A percentile compares a stretch with the other conserved stretches of the same genome.
These are phyloP conservation scores for Spatulosminthurus flaviceps DNA, from an alignment of 2,888 invertebrate genomes.

Conservation along the genomic window DNA sequence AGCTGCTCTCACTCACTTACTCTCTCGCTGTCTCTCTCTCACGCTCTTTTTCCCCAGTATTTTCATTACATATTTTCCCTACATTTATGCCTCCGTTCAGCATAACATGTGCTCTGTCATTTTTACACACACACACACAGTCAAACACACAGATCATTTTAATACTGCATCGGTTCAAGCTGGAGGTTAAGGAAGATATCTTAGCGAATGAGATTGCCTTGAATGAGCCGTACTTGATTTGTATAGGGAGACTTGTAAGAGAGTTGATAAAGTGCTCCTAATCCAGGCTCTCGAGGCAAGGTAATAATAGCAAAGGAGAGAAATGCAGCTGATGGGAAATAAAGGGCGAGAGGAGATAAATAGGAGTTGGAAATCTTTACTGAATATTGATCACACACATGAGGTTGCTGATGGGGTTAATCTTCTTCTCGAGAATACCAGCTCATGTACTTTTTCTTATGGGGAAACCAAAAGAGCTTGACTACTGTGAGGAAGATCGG, in stretches of 20 bases:
- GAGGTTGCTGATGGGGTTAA: slow-evolving; percentile 36
- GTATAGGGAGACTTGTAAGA: too few relatives aligned
- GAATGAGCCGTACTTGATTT: too few relatives aligned
- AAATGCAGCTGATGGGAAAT: slow-evolving; percentile 18
- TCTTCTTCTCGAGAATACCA: slow-evolving; percentile 18
- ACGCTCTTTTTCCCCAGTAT: background rate
- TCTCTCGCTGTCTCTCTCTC: background rate
- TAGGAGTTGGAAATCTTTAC: slow-evolving; percentile 25
- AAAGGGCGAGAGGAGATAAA: slow-evolving; percentile 29
- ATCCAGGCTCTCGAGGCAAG: background rate
- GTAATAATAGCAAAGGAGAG: background rate
- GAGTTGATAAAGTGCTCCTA: background rate
- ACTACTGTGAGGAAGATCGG: slow-evolving; percentile 33
- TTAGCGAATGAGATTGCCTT: too few relatives aligned
- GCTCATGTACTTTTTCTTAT: slow-evolving; percentile 29
- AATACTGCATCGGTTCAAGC: too few relatives aligned
- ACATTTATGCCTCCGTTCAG: too few relatives aligned
- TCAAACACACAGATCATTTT: too few relatives aligned
- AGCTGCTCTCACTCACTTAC: background rate
- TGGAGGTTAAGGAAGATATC: too few relatives aligned
- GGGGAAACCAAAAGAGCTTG: background rate
- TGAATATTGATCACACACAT: slow-evolving; percentile 41
- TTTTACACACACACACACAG: too few relatives aligned
- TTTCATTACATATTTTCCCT: too few relatives aligned
- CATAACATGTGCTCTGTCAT: too few relatives aligned